Evolutionary conservation across 2,888 invertebrate species (phyloP), one percentile per base, ranked within the genome.

Genomic region (Myathropa florea): DNA sequence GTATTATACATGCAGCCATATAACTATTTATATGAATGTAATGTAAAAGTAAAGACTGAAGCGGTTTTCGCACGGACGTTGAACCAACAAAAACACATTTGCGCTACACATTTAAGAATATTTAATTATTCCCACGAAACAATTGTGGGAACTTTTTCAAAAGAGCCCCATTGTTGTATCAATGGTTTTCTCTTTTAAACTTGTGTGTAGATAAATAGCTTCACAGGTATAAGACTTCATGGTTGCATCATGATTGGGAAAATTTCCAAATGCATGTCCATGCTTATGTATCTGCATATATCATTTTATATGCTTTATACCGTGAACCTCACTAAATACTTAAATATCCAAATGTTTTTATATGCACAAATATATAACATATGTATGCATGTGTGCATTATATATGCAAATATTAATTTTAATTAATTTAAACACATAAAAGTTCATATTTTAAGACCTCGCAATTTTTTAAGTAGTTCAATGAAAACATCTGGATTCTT

Each of bases 51-150:
- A 12, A 33, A 33, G 18, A 46, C 6, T 18, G 18, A 46, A 46
- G 18, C 18, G 2, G 18, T 18, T 79, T 86, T 83, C 78, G 86
- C 86, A 86, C 75, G 78, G 82, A 68, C 72, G 60, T 75, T 86
- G 83, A 75, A 79, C 83, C 57, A 70, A 83, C 75, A 61, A 68
- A 65, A 65, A 33, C 79, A 83, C 65, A 86, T 71, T 79, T 79
- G 61, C 71, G 60, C 86, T 75, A 83, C 83, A 83, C 78, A 30
- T 83, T 83, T 76, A 86, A 68, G 83, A 86, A 86, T 86, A 82
- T 75, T 86, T 86, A 86, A 86, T 86, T 86, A 78, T 86, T 86
- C 86, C 75, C 86, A 86, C 78, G 71, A 55, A 46, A 86, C 86
- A 86, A 86, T 86, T 67, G 86, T 86, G 86, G 83, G 86, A 86